These are phyloP conservation scores for Numenius arquata DNA, from an alignment of 2,113 vertebrate genomes.

Conservation along the genomic window DNA sequence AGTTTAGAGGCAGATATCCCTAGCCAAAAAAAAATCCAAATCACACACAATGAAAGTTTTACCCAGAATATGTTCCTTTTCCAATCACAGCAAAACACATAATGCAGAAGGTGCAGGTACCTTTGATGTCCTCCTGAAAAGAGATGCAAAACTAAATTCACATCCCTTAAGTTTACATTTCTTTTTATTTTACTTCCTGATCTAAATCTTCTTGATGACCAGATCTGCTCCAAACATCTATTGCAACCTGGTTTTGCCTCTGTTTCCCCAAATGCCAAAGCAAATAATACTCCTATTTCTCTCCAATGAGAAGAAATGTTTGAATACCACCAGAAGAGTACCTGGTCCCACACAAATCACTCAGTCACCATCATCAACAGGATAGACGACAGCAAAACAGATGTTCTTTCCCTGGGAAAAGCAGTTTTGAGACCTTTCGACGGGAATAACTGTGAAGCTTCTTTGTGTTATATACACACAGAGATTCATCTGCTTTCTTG, in stretches of 20 bases:
- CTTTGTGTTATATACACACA: neutral
- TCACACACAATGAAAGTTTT: neutral
- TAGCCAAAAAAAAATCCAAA: neutral
- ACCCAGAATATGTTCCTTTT: neutral
- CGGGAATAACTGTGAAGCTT: neutral
- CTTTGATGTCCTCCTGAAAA: neutral
- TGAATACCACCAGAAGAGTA: neutral
- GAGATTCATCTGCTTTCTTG: neutral
- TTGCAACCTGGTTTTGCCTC: neutral
- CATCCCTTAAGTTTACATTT: neutral
- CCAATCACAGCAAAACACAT: neutral
- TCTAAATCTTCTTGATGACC: neutral
- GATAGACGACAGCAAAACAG: neutral
- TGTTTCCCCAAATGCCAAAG: neutral
- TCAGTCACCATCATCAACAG: neutral
- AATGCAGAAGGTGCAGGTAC: neutral
- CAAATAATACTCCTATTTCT: neutral
- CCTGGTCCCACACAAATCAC: neutral
- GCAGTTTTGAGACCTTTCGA: neutral
- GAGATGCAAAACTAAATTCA: neutral
- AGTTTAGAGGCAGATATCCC: neutral
- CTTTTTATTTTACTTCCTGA: neutral
- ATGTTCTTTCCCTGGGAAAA: neutral
- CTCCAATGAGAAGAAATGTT: neutral
- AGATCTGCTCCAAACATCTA: neutral